Conservation (phyloP, 2,888 invertebrate species). For the Listrodromus nycthemerus region DNA sequence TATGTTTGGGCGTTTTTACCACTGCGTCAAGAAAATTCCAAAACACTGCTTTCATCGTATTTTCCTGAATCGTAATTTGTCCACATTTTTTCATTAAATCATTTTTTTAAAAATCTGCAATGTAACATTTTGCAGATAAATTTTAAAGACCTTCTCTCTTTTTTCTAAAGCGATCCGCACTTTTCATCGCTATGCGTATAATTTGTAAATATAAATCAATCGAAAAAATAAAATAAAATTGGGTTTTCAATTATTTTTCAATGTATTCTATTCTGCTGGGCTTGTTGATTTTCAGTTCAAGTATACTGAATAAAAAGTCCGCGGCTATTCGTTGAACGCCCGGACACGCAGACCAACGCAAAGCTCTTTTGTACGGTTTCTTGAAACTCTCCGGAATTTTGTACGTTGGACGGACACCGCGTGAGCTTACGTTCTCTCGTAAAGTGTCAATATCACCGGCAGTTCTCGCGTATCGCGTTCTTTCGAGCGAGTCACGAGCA, state of each 20-base stretch:
- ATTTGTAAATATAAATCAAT: neutral
- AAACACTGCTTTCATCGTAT: neutral
- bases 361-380: constrained; percentile 56
- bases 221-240: neutral
- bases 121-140: neutral
- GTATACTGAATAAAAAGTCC: neutral
- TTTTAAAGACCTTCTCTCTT: neutral
- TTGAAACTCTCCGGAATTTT: constrained; percentile 29
- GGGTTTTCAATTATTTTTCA: neutral
- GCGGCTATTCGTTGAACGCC: neutral
- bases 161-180: neutral
- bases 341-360: constrained; percentile 16
- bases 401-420: neutral
- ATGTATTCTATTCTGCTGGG: neutral
- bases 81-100: neutral
- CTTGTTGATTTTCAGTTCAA: neutral
- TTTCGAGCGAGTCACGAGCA: constrained; percentile 31
- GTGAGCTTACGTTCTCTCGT: neutral
- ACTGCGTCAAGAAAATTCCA: neutral
- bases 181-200: neutral
- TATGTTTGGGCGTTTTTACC: neutral
- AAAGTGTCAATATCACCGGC: constrained; percentile 6
- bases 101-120: neutral
- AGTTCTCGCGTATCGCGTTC: constrained; percentile 36
- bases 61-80: neutral